Conservation (phyloP, 2,888 invertebrate genomes). For the Chirona hameri region DNA sequence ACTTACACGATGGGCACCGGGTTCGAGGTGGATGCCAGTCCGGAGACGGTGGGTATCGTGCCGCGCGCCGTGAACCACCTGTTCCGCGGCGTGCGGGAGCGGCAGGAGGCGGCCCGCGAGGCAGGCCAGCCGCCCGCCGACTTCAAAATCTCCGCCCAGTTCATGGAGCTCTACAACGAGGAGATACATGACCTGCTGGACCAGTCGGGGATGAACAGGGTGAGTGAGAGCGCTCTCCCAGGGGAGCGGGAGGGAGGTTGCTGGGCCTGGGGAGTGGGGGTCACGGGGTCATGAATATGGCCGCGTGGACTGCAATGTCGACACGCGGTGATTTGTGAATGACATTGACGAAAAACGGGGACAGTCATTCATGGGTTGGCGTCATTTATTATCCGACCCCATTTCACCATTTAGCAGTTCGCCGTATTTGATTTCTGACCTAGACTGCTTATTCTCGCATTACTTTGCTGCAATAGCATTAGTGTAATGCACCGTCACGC, state of each 20-base stretch:
- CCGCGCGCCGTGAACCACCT: constrained; percentile 92
- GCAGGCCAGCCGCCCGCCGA: constrained; percentile 67
- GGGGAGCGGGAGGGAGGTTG: neutral
- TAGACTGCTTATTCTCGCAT: too few species aligned
- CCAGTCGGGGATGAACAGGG: constrained; percentile 54
- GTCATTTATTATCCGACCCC: too few species aligned
- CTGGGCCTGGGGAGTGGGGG: neutral
- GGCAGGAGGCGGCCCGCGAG: constrained; percentile 55
- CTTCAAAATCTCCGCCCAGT: constrained; percentile 80
- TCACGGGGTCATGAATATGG: neutral
- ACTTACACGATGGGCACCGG: constrained; percentile 99
- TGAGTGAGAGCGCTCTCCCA: neutral
- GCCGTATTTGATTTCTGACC: too few species aligned
- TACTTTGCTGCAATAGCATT: too few species aligned
- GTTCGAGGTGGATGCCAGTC: constrained; percentile 62
- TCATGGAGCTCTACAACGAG: constrained; percentile 96
- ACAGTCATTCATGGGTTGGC: too few species aligned
- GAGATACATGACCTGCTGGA: constrained; percentile 93
- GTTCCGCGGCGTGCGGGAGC: constrained; percentile 72
- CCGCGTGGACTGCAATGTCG: too few species aligned
- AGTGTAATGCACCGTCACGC: too few species aligned
- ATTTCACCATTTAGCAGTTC: too few species aligned
- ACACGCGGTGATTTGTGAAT: too few species aligned
- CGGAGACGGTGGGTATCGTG: constrained; percentile 70
- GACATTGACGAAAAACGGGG: too few species aligned